Base-by-base conservation (phyloP, 2,113 vertebrate genomes). In the Pedetes capensis region DNA sequence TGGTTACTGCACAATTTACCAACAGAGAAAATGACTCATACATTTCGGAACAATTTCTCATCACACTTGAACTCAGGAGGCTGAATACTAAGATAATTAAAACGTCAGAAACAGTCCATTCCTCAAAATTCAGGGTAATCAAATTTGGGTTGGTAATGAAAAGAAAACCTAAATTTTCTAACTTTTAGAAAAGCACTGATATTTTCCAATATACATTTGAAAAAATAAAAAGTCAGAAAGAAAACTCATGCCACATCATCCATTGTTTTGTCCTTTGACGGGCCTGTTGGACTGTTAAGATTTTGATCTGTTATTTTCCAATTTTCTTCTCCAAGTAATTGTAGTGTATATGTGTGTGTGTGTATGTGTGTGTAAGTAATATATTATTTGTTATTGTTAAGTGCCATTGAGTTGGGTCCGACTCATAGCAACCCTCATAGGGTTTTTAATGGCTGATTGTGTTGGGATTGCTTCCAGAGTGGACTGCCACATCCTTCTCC, bases 11-110 rank as follows among this genome's bases (percentile, higher is more conserved):
- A 82, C 27, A 25, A 71, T 87, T 89, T 55, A 80, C 59, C 55
- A 93, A 95, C 92, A 69, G 42, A 88, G 92, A 75, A 78, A 76
- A 91, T 86, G 87, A 86, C 34, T 93, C 84, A 84, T 34, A 49
- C 55, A 95, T 90, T 96, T 94, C 39, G 32, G 47, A 92, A 97
- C 20, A 51, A 76, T 76, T 84, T 91, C 37, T 93, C 87, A 93
- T 93, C 74, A 89, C 89, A 64, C 69, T 94, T 92, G 69, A 80
- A 89, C 76, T 84, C 39, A 87, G 74, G 91, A 95, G 96, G 75
- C 83, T 87, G 47, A 92, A 76, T 92, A 87, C 42, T 12, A 39
- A 80, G 25, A 93, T 84, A 95, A 96, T 95, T 66, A 95, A 96
- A 89, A 87, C 66, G 79, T 71, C 88, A 93, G 92, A 92, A 94